Base-by-base conservation (phyloP, 2,797 vertebrate genomes). In the Heliangelus exortis region DNA sequence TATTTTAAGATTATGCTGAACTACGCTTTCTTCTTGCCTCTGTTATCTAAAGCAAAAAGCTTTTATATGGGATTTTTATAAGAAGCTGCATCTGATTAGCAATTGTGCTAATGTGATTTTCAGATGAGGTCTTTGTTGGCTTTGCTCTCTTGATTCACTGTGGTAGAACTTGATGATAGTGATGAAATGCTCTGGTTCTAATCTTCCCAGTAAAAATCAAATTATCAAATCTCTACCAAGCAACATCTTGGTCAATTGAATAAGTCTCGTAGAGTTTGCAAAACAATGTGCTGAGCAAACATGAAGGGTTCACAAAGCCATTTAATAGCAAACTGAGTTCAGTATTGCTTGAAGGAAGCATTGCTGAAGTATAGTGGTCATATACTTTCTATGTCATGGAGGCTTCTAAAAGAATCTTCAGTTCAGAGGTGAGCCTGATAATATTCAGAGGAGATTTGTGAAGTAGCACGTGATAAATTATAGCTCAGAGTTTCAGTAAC, bases 11-110 rank as follows among this genome's bases (percentile, higher is more conserved):
- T 6, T 83, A 20, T 59, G 68, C 71, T 91, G 71, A 93, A 82
- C 19, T 47, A 41, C 74, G 31, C 74, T 89, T 78, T 91, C 47
- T 85, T 83, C 76, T 88, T 77, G 48, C 29, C 36, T 89, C 33
- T 50, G 34, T 54, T 89, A 88, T 31, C 50, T 89, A 80, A 93
- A 87, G 55, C 25, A 84, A 91, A 90, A 82, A 57, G 28, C n/a
- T 90, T 93, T 93, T 31, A 74, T 71, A 67, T 80, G 86, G 83
- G 41, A 43, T 87, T 91, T 96, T 92, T 88, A 84, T 93, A 75
- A 72, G 84, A 67, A 84, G 29, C 63, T 90, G 53, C 57, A 77
- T 92, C 67, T 95, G 83, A 91, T 90, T 91, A 93, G 47, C 53
- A 69, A 57, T 94, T 89, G 61, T 79, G 57, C 69, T 83, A 84